Base-by-base conservation (phyloP, 2,113 vertebrate genomes). In the Psettodes erumei region DNA sequence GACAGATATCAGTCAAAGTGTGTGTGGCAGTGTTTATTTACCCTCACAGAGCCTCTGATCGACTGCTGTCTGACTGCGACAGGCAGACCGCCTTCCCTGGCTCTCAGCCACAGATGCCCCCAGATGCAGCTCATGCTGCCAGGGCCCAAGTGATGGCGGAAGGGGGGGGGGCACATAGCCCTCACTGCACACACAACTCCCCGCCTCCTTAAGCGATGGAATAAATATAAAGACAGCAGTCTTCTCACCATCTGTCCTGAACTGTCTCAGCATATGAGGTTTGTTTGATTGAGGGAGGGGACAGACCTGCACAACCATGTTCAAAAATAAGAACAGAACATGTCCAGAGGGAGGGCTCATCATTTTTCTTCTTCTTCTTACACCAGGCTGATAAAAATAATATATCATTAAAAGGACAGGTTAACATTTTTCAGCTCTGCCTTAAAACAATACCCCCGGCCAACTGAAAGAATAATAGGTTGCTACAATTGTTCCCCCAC, bases 221-320 rank as follows among this genome's bases (percentile, higher is more conserved):
- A 74, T 63, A 78, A 75, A 86, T 84, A 83, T 66, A 85, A 84
- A 84, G 86, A 86, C 87, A 85, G 83, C 69, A 78, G 81, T 73
- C 81, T 72, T 71, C 66, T 23, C 65, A 84, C 74, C 87, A 83
- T 83, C 84, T 88, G 87, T 63, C 69, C 65, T n/a, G 79, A 82
- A 77, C 76, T 66, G 79, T 85, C 81, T 78, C 64, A 82, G 66
- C 85, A 69, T 81, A 82, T 85, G 86, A 89, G 70, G 19, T 70
- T 27, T 16, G 81, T 79, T 82, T 86, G 85, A 87, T 75, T 68
- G 74, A 87, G 50, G 75, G 71, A 85, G 67, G 58, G n/a, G 43
- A 48, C 19, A 40, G 71, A 65, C 45, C 48, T 6, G 66, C 27
- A 43, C 54, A 40, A 13, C 40, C 62, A 18, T 0, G 1, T 45